Base-by-base conservation (phyloP, 2,113 vertebrate species). In the Gorsachius goisagi region DNA sequence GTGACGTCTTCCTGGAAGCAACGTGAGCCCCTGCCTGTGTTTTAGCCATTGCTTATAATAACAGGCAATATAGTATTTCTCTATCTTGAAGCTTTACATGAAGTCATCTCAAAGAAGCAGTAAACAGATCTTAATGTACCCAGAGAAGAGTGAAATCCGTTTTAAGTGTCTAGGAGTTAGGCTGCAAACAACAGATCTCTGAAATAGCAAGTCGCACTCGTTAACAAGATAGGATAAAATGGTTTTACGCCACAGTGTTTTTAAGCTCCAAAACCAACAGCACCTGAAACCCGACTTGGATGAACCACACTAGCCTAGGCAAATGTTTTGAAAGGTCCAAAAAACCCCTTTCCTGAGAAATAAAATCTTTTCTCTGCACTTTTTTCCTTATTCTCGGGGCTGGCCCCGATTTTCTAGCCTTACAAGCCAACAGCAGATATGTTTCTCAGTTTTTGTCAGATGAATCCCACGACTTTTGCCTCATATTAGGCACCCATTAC, bases 11-110 rank as follows among this genome's bases (percentile, higher is more conserved):
- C 17, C 47, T 9, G 49, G 32, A 52, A 91, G 41, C 21, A 13
- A 9, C 0, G 0, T 0, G 0, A 56, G 41, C 2, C 74, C n/a
- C 8, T 2, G 26, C 37, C 30, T 18, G 27, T 2, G 1, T 20
- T 37, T 52, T 1, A 69, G 63, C 60, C 15, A 4, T 4, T 6
- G 19, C 1, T 14, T 18, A 4, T 7, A 50, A 11, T 4, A 8
- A 20, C 7, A 55, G 58, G 19, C 33, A 60, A 28, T 3, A 4
- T 0, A 17, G 1, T 3, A 26, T 8, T 19, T 21, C 10, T 26
- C 41, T 30, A 4, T 17, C 59, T 33, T 9, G 4, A 15, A 23
- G 55, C 11, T 16, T 44, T 19, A 60, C 4, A 14, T 1, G 9
- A 50, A 79, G 44, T 9, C 14, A 30, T 0, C 56, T 75, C n/a